Evolutionary conservation across 1,140 invertebrate species (phyloP).

Genomic region (Drosophila micromelanica): DNA sequence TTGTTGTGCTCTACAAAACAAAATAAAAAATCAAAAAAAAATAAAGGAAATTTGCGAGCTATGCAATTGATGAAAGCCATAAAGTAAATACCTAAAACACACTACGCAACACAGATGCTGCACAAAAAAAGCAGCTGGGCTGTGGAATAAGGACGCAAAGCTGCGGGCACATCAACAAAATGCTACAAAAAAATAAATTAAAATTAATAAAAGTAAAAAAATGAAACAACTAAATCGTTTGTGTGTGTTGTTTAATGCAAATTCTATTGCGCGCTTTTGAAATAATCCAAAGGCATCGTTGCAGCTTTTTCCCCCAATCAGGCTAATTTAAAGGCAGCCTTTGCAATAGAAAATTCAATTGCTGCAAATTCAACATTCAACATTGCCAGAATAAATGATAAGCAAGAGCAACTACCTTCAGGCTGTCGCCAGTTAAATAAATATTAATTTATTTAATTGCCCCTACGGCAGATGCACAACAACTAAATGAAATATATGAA

Average conservation of each 20-base stretch:
- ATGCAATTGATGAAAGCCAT: constrained; percentile 52
- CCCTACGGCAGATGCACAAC: no score
- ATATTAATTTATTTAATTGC: no score
- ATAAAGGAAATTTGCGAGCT: constrained; percentile 11
- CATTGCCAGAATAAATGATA: no score
- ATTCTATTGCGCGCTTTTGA: constrained; percentile 23
- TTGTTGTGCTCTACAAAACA: not conserved
- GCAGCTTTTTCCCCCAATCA: not conserved
- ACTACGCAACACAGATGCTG: not conserved
- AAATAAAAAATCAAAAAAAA: constrained; percentile 12
- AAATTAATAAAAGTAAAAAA: constrained; percentile 27
- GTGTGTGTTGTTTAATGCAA: constrained; percentile 15
- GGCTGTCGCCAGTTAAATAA: no score
- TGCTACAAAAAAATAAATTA: constrained; percentile 6
- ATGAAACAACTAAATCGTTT: not conserved
- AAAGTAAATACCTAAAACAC: constrained; percentile 53
- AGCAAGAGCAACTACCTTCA: no score
- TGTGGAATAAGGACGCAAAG: constrained; percentile 2
- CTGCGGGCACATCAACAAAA: constrained; percentile 25
- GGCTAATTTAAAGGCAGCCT: not conserved
- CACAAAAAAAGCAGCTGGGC: constrained; percentile 9
- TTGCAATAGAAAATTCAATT: not conserved
- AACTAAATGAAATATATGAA: no score
- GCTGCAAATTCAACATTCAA: not conserved
- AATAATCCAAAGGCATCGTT: not conserved